Evolutionary conservation across 1,140 invertebrate species (phyloP).

Genomic region (Stenopsyche tienmushanensis): DNA sequence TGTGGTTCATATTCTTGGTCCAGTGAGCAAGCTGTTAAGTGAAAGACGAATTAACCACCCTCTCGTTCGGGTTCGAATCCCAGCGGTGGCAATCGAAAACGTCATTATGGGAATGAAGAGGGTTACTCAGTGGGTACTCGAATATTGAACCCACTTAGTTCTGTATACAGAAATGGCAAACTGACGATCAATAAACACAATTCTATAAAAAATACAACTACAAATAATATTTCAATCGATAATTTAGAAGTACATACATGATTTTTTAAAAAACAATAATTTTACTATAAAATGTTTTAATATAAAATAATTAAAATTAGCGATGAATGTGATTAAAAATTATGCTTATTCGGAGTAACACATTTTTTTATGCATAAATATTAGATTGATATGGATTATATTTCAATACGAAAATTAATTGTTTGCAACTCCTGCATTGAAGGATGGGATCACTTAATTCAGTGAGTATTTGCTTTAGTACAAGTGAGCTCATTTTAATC

Average conservation of each 20-base stretch:
- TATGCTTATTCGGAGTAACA: too few species aligned
- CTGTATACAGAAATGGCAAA: slow-evolving; percentile 2
- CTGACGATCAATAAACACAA: neutral
- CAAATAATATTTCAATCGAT: too few species aligned
- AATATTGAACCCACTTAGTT: slow-evolving; percentile 4
- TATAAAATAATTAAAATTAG: too few species aligned
- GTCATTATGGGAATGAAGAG: slow-evolving; percentile 35
- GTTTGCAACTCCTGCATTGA: neutral
- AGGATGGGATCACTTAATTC: slow-evolving; percentile 20
- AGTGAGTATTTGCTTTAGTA: slow-evolving; percentile 22
- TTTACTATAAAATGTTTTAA: too few species aligned
- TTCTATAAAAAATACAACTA: too few species aligned
- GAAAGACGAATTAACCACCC: slow-evolving; percentile 26
- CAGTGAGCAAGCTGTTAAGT: slow-evolving; percentile 32
- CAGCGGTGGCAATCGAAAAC: slow-evolving; percentile 37
- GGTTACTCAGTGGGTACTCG: slow-evolving; percentile 28
- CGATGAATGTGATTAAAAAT: too few species aligned
- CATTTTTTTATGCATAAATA: too few species aligned
- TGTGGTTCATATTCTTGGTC: slow-evolving; percentile 34
- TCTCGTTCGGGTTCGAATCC: slow-evolving; percentile 27
- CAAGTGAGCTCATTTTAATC: slow-evolving; percentile 27
- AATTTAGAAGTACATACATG: too few species aligned
- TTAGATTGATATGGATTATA: neutral
- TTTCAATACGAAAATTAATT: neutral
- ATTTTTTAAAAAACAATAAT: too few species aligned